phyloP scores from a whole-genome alignment of 2,888 invertebrate species.

The Cenopis cana region DNA sequence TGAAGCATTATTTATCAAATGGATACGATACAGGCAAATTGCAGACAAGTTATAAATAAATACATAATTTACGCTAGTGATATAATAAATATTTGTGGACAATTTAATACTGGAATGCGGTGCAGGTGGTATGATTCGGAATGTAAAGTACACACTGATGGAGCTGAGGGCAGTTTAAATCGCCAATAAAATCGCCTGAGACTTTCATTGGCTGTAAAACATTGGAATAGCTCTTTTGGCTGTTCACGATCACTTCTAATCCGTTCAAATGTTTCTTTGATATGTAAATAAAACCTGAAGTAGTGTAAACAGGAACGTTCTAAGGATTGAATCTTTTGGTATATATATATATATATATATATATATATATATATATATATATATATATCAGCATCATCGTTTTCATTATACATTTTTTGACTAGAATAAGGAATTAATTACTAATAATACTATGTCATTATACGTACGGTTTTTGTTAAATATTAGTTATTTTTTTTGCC shows the following conservation, averaged over 20 bases:
- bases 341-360: too few relatives aligned
- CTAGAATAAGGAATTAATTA: too few relatives aligned
- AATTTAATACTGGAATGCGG: constrained; percentile 12
- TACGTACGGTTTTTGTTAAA: too few relatives aligned
- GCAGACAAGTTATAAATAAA: neutral
- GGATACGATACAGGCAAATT: neutral
- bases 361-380: too few relatives aligned
- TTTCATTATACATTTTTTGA: too few relatives aligned
- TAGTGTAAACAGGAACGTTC: neutral
- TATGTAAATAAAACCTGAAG: constrained; percentile 20
- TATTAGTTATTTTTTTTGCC: too few relatives aligned
- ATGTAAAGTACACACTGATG: constrained; percentile 12
- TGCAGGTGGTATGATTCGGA: constrained; percentile 1
- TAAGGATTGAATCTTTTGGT: neutral
- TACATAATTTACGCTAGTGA: constrained; percentile 20
- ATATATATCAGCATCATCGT: neutral
- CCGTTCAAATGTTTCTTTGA: constrained; percentile 8
- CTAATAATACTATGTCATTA: too few relatives aligned
- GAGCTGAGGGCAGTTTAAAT: constrained; percentile 12
- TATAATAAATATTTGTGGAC: too few relatives aligned
- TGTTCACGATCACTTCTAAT: constrained; percentile 27
- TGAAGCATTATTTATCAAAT: neutral
- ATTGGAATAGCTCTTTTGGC: constrained; percentile 18
- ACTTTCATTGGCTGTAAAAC: constrained; percentile 37
- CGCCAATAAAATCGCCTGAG: constrained; percentile 22